Evolutionary conservation across 1,140 invertebrate species (phyloP).

Genomic region (Mercenaria mercenaria): DNA sequence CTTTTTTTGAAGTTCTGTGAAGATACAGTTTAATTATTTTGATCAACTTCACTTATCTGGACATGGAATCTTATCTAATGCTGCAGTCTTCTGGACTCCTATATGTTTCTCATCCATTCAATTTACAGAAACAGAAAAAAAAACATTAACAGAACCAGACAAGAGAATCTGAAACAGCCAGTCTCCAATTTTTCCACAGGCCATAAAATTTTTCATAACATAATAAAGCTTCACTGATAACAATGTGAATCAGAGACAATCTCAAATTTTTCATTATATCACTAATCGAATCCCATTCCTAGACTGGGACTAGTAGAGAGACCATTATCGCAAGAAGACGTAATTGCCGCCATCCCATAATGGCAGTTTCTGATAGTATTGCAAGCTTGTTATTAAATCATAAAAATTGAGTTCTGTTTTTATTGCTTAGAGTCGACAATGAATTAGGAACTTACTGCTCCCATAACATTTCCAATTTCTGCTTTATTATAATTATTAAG

Average conservation of each 20-base stretch:
- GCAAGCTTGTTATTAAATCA: background rate
- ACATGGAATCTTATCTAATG: background rate
- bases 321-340: background rate
- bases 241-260: background rate
- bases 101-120: background rate
- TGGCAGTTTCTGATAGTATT: background rate
- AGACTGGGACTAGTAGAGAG: background rate
- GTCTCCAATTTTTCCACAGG: background rate
- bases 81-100: background rate
- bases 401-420: background rate
- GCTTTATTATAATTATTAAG: too few species aligned
- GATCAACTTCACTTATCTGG: background rate
- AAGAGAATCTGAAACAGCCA: background rate
- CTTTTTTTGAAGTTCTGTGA: too few species aligned
- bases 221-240: background rate
- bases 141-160: background rate
- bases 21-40: background rate
- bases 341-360: background rate
- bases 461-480: too few species aligned
- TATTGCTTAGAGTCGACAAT: too few species aligned
- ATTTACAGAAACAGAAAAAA: background rate
- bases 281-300: background rate
- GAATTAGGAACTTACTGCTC: too few species aligned
- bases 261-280: background rate
- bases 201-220: slow-evolving; percentile 10